Evolutionary conservation across 2,797 vertebrate species (phyloP).

Genomic region (Premnoplex brunnescens): DNA sequence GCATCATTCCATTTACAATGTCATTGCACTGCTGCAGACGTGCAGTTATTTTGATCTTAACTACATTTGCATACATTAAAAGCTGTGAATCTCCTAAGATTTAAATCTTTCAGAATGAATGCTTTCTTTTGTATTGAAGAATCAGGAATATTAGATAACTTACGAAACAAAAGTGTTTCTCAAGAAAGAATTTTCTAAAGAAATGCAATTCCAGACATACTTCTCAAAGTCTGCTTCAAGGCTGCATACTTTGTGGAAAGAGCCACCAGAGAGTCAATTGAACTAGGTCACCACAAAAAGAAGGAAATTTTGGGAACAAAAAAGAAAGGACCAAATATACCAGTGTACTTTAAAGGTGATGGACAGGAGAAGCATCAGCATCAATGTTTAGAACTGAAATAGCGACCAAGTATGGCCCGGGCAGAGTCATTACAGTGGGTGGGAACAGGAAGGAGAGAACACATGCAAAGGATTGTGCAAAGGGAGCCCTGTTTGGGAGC

Average conservation of each 20-base stretch:
- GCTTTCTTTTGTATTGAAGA: not conserved
- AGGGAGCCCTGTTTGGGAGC: not conserved
- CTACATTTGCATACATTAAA: not conserved
- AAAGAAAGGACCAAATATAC: not conserved
- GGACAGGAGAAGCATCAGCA: not conserved
- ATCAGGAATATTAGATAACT: not conserved
- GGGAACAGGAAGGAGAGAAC: accelerated
- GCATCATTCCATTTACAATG: not conserved
- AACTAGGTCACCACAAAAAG: not conserved
- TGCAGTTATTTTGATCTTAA: slow-evolving; percentile 21
- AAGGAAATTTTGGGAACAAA: not conserved
- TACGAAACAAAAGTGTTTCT: not conserved
- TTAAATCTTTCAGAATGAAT: not conserved
- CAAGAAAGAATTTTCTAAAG: not conserved
- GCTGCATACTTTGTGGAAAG: not conserved
- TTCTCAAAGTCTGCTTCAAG: not conserved
- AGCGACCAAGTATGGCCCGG: not conserved
- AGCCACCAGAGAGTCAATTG: not conserved
- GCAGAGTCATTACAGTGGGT: not conserved
- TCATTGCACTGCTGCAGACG: not conserved
- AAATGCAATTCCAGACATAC: not conserved
- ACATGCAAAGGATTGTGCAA: accelerated
- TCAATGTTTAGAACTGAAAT: not conserved
- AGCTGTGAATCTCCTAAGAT: not conserved
- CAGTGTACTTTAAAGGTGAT: not conserved